phyloP scores from a whole-genome alignment of 2,113 vertebrate species.

The Coptodon rendalli region DNA sequence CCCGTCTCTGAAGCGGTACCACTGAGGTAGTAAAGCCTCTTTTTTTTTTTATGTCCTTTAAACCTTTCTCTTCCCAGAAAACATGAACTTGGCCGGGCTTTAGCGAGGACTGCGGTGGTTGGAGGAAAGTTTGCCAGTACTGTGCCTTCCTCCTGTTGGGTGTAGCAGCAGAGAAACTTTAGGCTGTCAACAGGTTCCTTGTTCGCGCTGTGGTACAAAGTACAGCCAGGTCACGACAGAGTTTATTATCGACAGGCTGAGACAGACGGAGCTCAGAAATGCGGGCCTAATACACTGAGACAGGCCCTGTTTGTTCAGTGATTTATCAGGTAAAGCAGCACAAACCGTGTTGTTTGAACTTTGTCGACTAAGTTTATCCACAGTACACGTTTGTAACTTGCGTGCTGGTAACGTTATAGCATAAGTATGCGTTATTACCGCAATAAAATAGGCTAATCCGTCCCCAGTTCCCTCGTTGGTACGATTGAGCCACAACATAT shows the following conservation, averaged over 20 bases:
- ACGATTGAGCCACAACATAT: neutral
- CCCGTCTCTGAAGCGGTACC: slow-evolving; percentile 5
- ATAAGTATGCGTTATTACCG: neutral
- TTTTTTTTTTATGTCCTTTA: neutral
- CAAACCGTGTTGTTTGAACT: neutral
- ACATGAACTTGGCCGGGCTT: neutral
- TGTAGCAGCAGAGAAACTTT: slow-evolving; percentile 36
- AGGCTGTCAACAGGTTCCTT: slow-evolving; percentile 61
- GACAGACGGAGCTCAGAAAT: neutral
- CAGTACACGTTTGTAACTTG: neutral
- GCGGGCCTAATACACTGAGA: neutral
- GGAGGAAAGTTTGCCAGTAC: slow-evolving; percentile 27
- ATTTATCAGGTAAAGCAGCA: neutral
- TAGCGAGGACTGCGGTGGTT: neutral
- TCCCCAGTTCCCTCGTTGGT: neutral
- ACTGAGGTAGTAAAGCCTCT: slow-evolving; percentile 36
- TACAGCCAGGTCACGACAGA: slow-evolving; percentile 31
- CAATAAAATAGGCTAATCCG: neutral
- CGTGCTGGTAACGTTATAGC: neutral
- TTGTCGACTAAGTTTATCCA: neutral
- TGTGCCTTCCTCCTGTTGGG: slow-evolving; percentile 27
- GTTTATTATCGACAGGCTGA: slow-evolving; percentile 2
- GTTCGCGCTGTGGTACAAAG: slow-evolving; percentile 50
- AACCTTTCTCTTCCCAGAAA: neutral
- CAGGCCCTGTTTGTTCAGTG: neutral